Evolutionary conservation across 2,797 vertebrate genomes (phyloP), one percentile per base, ranked within the genome.

Genomic region (Sebastes wilsoni): DNA sequence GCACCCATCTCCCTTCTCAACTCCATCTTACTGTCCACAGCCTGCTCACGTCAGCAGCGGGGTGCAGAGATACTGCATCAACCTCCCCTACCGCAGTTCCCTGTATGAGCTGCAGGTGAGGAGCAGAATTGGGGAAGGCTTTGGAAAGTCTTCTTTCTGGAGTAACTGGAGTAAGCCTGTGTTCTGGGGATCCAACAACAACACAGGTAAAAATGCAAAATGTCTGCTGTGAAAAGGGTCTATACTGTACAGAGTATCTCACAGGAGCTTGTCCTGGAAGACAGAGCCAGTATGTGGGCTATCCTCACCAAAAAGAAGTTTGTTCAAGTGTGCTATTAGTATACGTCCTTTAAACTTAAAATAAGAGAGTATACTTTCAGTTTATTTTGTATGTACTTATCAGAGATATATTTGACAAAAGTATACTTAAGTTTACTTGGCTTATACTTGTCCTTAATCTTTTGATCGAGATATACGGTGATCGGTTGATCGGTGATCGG

Each of bases 91-190:
- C 61, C 88, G 60, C 0, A 90, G 76, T 61, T 96, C 94, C 56
- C 72, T 22, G 14, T 97, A 98, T 66, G 96, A 96, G 55, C 95
- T 98, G 83, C 95, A 96, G 0, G 97, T 97, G 55, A 94, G 87
- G 62, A 96, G 94, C 80, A 96, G 85, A 66, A 4, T 97, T 2
- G 81, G 27, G 0, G 0, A 1, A 0, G 0, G 0, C 9, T 99
- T 97, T 1, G 95, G 91, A 32, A 8, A 1, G 3, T 95, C 97
- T 12, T 0, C 66, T 0, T 71, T 89, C 22, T 99, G 97, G 97
- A 98, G 98, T 8, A 92, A 96, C 64, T 97, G 96, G 96, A 97
- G 97, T 0, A 6, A 89, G 10, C 92, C 96, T 0, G 87, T 94
- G 20, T 22, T 81, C 66, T 98, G 97, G 98, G 96, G 95, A 20